Evolutionary conservation across 92 coral and sea anemone genomes (phyloP).

Genomic region (Zoanthus sociatus): DNA sequence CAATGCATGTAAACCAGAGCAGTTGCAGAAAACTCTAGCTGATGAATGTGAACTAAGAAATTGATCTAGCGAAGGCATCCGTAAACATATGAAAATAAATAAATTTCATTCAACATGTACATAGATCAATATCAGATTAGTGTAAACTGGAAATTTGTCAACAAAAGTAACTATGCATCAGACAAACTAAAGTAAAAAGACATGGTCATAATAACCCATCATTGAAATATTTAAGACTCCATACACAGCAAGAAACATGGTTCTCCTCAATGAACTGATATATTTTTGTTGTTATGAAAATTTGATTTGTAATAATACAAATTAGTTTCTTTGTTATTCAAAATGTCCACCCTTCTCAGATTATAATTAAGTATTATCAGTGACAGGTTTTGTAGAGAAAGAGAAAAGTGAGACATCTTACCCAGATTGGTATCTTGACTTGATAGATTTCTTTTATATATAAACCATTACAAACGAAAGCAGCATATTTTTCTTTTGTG

Average conservation of each 20-base stretch:
- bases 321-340: constrained; percentile 21
- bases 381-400: constrained; percentile 14
- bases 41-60: constrained; percentile 4
- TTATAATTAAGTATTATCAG: not conserved
- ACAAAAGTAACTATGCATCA: constrained; percentile 15
- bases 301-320: not conserved
- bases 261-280: not conserved
- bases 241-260: constrained; percentile 4
- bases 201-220: constrained; percentile 26
- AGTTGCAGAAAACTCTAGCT: constrained; percentile 10
- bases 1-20: constrained; percentile 22
- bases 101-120: not conserved
- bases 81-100: constrained; percentile 1
- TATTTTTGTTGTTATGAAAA: constrained; percentile 7
- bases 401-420: constrained; percentile 24
- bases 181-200: constrained; percentile 11
- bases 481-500: constrained; percentile 19
- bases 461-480: constrained; percentile 8
- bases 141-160: not conserved
- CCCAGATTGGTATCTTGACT: not conserved
- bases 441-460: constrained; percentile 7
- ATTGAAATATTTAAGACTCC: constrained; percentile 19
- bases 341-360: constrained; percentile 18
- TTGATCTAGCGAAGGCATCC: constrained; percentile 15
- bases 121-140: constrained; percentile 11